Evolutionary conservation across 2,797 vertebrate genomes (phyloP), one percentile per base, ranked within the genome.

Genomic region (Spheniscus humboldti): DNA sequence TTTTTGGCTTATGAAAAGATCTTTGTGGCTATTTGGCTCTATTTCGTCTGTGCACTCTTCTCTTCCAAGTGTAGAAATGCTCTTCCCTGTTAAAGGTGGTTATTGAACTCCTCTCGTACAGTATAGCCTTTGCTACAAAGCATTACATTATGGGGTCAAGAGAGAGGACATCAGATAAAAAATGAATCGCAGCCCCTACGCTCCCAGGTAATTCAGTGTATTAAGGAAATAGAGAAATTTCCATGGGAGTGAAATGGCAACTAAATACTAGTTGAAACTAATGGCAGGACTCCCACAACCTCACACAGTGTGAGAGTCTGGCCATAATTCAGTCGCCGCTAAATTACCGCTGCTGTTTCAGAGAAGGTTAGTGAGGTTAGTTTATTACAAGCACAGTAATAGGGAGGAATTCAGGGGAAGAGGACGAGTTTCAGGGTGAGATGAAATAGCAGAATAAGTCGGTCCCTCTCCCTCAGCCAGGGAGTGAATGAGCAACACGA

Each of bases 401-500:
- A 41, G 16, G 35, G 87, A 94, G 89, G 75, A 83, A 74, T 91
- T 53, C 4, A 3, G 35, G 52, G 56, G 23, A 67, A 80, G 89
- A 74, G 27, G 28, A 37, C 1, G 6, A 55, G 41, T 41, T 80
- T 80, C 52, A 37, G 76, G 66, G 73, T 33, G 53, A 75, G 92
- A 75, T 53, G 62, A 68, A 93, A 74, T 0, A 88, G 69, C 27
- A 50, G 33, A 81, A 69, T 0, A 17, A 86, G 27, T 14, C 1
- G 1, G 23, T 24, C 27, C 35, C 18, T 39, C 53, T 82, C 53
- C 64, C 45, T 74, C 0, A 0, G 39, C 28, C 0, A 0, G 60
- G 33, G 31, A 80, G 37, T 8, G 48, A 77, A 62, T 2, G 30
- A 80, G 64, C 13, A 47, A 7, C 37, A 9, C 1, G 1, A 16